Percentiles rank a stretch among this genome's conserved stretches.
These are phyloP conservation scores for Callithrix jacchus DNA, from an alignment of 2,113 vertebrate genomes.

Conservation along the genomic window DNA sequence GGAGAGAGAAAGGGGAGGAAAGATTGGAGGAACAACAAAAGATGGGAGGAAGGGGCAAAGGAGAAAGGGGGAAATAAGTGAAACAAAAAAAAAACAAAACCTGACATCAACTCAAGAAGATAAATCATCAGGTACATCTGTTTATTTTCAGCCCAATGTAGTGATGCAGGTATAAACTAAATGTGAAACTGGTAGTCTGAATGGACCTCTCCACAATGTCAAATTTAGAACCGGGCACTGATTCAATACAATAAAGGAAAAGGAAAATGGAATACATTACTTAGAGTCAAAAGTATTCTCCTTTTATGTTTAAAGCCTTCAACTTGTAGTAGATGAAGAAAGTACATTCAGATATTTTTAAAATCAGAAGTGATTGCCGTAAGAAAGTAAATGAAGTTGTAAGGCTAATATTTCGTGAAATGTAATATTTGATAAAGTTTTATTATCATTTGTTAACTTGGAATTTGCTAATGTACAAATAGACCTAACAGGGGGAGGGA, in stretches of 20 bases:
- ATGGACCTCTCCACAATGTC: background rate
- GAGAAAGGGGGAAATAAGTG: too few species aligned
- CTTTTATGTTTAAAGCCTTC: background rate
- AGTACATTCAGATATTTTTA: background rate
- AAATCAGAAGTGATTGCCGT: background rate
- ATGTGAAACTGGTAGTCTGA: background rate
- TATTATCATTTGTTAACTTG: background rate
- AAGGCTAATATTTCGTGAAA: background rate
- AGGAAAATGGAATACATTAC: background rate
- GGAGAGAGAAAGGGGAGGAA: too few species aligned
- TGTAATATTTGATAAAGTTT: background rate
- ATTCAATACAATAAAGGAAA: background rate
- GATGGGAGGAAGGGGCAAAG: too few species aligned
- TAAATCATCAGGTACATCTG: background rate
- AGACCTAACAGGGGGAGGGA: background rate
- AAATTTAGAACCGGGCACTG: background rate
- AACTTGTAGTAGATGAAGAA: background rate
- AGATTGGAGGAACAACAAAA: background rate
- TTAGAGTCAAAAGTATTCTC: background rate
- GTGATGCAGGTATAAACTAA: background rate
- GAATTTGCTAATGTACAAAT: background rate
- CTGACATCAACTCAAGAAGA: background rate
- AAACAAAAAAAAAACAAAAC: background rate
- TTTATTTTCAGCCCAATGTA: background rate
- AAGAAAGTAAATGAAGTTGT: background rate